These are phyloP conservation scores for Psammodynastes pulverulentus DNA, from an alignment of 2,113 vertebrate genomes.

Conservation along the genomic window DNA sequence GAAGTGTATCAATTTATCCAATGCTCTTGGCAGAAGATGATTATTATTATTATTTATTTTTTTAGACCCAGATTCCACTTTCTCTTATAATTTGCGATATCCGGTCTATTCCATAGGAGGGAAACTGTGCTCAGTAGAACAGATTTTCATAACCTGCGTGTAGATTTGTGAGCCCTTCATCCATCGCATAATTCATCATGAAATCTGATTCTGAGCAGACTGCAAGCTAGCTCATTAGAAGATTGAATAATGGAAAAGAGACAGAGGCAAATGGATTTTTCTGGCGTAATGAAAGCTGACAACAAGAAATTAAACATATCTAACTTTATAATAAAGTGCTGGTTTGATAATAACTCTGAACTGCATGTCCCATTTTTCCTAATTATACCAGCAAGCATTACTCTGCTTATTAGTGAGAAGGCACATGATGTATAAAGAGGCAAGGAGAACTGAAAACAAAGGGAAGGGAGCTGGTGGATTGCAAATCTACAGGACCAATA, in stretches of 20 bases:
- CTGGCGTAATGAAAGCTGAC: conserved; percentile 44
- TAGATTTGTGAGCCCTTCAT: neutral
- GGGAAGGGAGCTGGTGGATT: neutral
- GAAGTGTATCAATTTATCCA: neutral
- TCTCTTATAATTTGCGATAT: neutral
- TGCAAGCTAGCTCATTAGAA: conserved; percentile 51
- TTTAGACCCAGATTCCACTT: neutral
- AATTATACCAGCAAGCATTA: conserved; percentile 8
- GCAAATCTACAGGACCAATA: neutral
- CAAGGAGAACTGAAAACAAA: neutral
- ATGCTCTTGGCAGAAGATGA: neutral
- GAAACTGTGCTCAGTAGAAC: neutral
- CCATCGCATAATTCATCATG: conserved; percentile 31
- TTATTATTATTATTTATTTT: neutral
- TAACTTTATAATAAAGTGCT: conserved; percentile 36
- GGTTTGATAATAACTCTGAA: conserved; percentile 37
- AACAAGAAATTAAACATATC: conserved; percentile 52
- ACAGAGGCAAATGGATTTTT: conserved; percentile 54
- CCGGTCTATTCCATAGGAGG: neutral
- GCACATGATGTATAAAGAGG: neutral
- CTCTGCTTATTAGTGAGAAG: conserved; percentile 14
- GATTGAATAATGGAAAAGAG: conserved; percentile 47
- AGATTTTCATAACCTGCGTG: neutral
- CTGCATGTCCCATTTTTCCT: conserved; percentile 10
- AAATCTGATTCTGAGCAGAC: conserved; percentile 42